Base-by-base conservation (phyloP, 2,113 vertebrate species). In the Machaerirhynchus nigripectus region DNA sequence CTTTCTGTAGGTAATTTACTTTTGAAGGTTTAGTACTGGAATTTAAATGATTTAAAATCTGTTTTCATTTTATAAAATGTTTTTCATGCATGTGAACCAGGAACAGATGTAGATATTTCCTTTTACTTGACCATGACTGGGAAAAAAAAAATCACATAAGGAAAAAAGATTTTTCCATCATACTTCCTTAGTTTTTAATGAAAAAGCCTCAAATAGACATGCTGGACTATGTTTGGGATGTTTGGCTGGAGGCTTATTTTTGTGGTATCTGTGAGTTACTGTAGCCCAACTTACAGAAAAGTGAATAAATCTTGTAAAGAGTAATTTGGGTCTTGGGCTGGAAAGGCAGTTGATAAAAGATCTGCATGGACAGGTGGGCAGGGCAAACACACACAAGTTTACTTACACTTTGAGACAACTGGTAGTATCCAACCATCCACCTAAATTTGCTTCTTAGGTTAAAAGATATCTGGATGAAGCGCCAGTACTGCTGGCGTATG, bases 1-100 rank as follows among this genome's bases (percentile, higher is more conserved):
- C 97, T 97, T 94, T 96, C 79, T 91, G 80, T 92, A 95, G 92
- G 84, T 94, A 91, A 95, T 97, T 97, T 94, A 83, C 92, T 96
- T 94, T 73, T 96, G 85, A 94, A 91, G 84, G 35, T 91, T 97
- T 95, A 76, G 86, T 87, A 42, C 90, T 83, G 80, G 81, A 95
- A 90, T 96, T 85, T 96, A 91, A 93, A 85, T 93, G 0, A 96
- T 94, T 87, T 92, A 57, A 92, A 94, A 84, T 85, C 64, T 95
- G 74, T 83, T 97, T 97, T 84, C 87, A 77, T 84, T 97, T 96
- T 91, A 47, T 84, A 42, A 95, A 78, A 42, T 75, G 77, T 95
- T 95, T 71, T 83, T 49, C 77, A 71, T 96, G 77, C 69, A 47
- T 93, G 42, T 79, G 97, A 84, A 89, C 60, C 39, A 55, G 39